A percentile compares a stretch with the other conserved stretches of the same genome.
Conservation (phyloP, 2,113 vertebrate species). For the Hypocryptadius cinnamomeus region DNA sequence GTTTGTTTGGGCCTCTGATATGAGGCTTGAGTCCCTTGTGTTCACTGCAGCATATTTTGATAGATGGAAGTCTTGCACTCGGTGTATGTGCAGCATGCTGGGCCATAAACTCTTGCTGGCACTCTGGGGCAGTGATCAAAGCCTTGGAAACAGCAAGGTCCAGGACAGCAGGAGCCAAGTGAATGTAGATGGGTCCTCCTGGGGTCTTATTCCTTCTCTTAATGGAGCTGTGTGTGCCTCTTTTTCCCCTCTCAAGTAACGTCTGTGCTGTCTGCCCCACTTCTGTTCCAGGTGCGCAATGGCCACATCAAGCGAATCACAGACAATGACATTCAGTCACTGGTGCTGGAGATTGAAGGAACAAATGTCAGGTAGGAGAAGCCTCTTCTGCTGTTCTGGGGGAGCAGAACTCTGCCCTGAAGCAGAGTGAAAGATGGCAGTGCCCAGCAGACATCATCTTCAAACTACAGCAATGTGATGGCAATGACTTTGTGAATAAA, state of each 20-base stretch:
- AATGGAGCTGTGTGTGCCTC: neutral
- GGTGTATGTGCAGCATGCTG: rapidly evolving
- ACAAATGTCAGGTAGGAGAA: slow-evolving; percentile 86
- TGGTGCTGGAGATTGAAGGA: slow-evolving; percentile 92
- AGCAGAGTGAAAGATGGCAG: neutral
- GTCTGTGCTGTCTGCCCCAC: neutral
- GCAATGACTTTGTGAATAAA: neutral
- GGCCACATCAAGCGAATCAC: slow-evolving; percentile 93
- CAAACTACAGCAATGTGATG: neutral
- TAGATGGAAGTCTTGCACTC: neutral
- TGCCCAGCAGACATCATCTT: neutral
- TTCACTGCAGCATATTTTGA: neutral
- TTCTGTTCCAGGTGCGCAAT: slow-evolving; percentile 81
- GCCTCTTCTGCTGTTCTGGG: neutral
- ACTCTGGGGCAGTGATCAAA: neutral
- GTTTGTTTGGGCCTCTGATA: neutral
- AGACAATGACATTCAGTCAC: slow-evolving; percentile 93
- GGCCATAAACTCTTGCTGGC: neutral
- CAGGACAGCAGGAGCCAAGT: neutral
- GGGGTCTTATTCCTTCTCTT: neutral
- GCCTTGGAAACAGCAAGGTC: neutral
- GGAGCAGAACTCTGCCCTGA: neutral
- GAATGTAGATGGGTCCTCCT: neutral
- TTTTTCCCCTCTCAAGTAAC: neutral
- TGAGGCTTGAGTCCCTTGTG: neutral